Conservation (phyloP, 2,797 vertebrate species). For the Perdix hodgsoniae region DNA sequence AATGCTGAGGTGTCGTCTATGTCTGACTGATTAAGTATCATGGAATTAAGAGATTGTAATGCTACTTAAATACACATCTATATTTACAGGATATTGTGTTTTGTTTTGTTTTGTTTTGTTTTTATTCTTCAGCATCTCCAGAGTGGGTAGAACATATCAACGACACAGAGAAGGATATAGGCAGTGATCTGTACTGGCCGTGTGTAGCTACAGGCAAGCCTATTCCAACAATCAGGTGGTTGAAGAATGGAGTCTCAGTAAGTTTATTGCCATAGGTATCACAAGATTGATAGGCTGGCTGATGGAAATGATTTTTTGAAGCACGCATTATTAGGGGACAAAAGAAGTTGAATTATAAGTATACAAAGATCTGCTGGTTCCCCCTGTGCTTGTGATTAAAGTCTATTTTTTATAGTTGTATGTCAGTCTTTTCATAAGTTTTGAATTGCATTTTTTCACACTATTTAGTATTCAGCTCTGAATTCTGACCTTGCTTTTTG, state of each 20-base stretch:
- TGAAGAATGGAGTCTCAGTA: conserved; percentile 91
- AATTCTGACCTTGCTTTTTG: not conserved
- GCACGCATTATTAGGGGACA: not conserved
- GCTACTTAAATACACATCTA: not conserved
- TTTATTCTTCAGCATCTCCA: conserved; percentile 86
- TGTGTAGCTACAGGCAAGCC: conserved; percentile 92
- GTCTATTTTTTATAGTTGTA: not conserved
- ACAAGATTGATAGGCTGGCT: not conserved
- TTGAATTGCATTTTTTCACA: not conserved
- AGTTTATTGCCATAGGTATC: not conserved
- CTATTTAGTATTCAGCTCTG: not conserved
- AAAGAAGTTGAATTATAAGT: not conserved
- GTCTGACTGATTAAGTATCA: not conserved
- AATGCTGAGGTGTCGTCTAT: not conserved
- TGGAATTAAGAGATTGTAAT: not conserved
- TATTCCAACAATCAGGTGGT: conserved; percentile 89
- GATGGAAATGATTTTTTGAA: not conserved
- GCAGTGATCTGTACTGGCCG: conserved; percentile 90
- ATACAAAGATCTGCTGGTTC: not conserved
- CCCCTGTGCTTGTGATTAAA: not conserved
- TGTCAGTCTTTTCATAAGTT: not conserved
- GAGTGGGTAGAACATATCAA: conserved; percentile 94
- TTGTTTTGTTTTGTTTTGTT: not conserved
- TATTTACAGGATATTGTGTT: not conserved
- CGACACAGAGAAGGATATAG: conserved; percentile 90